Evolutionary conservation across 2,888 invertebrate genomes (phyloP), one percentile per base, ranked within the genome.

Genomic region (Heliconius hortense): DNA sequence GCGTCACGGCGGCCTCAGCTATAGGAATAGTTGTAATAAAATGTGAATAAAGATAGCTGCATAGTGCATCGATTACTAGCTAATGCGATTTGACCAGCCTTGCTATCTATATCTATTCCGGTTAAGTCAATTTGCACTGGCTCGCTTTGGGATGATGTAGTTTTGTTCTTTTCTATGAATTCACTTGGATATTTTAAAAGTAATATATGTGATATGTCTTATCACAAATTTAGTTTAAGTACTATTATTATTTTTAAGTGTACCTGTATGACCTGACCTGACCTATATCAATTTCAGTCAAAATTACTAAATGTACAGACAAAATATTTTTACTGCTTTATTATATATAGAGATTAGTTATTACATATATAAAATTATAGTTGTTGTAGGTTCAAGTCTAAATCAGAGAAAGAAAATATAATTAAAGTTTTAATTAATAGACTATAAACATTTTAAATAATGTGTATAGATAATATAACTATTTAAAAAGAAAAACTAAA

Each of bases 71-170:
- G 80, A 79, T 80, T 82, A 80, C 82, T 77, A 79, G 84, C 82
- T 92, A 92, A 92, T 92, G 87, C 89, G 89, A 91, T 91, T 91
- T 88, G 84, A 82, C 85, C 86, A 82, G 84, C 87, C 86, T 87
- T 86, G 87, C 83, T 83, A 76, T 78, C 82, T 78, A 75, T 76
- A 88, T 87, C 85, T 83, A 81, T 82, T 84, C 87, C 83, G 84
- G 89, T 89, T 88, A 78, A 84, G 80, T 84, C 86, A 81, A 84
- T 87, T 84, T 84, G 76, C 48, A 48, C 10, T 62, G 60, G 56
- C 74, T 68, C 62, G 67, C 62, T 74, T 69, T 62, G 64, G 73
- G 31, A 71, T 76, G 70, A 73, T 70, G 48, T 31, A 43, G 69
- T 15, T 76, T 62, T 73, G 62, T 71, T 73, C 48, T 76, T 66